Evolutionary conservation across 2,797 vertebrate genomes (phyloP).

Genomic region (Pipistrellus kuhlii): DNA sequence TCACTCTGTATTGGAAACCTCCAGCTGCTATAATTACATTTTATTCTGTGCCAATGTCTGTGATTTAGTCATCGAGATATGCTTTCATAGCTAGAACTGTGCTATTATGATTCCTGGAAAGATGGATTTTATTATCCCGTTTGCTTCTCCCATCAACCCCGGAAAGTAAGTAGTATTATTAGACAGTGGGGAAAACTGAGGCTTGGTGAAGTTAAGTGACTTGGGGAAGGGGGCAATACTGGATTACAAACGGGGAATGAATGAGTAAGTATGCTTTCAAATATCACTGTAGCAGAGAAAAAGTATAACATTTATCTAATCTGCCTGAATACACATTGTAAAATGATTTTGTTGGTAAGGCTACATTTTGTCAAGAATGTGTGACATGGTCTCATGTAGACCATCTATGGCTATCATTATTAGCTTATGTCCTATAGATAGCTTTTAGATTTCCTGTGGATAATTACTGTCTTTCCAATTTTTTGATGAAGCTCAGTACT

Average conservation of each 20-base stretch:
- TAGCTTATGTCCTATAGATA: background rate
- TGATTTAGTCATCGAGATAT: constrained; percentile 21
- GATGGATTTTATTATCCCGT: background rate
- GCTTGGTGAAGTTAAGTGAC: background rate
- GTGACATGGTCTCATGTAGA: background rate
- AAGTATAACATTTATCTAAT: background rate
- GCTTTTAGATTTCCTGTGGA: background rate
- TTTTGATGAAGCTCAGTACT: background rate
- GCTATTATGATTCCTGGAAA: constrained; percentile 22
- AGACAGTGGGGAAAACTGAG: background rate
- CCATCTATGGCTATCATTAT: background rate
- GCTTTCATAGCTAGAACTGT: background rate
- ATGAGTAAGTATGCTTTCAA: background rate
- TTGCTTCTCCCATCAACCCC: background rate
- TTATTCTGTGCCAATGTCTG: background rate
- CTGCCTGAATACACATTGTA: background rate
- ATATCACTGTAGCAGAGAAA: background rate
- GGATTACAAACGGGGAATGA: background rate
- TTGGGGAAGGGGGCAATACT: background rate
- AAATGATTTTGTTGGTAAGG: background rate
- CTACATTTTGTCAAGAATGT: constrained; percentile 1
- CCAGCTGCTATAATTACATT: background rate
- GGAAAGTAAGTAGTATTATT: background rate
- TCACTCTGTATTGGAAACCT: background rate
- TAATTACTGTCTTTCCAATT: background rate